These are phyloP conservation scores for Alcis repandata DNA, from an alignment of 2,888 invertebrate species.

Conservation along the genomic window DNA sequence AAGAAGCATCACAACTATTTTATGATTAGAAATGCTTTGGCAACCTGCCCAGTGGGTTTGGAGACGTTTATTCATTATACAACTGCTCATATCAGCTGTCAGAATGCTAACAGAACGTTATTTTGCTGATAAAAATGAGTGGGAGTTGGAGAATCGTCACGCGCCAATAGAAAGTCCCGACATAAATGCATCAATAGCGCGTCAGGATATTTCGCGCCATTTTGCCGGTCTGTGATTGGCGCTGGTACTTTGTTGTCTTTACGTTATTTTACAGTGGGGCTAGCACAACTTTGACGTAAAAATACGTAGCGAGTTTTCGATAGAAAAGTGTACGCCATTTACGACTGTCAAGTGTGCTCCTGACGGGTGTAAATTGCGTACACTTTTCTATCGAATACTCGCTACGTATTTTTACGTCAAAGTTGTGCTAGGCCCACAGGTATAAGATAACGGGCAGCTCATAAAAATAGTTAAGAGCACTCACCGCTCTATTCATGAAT, in stretches of 20 bases:
- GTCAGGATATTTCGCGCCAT: conserved; percentile 6
- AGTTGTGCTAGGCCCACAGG: no score
- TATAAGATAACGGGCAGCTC: background rate
- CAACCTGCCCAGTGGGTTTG: conserved; percentile 28
- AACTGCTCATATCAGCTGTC: conserved; percentile 30
- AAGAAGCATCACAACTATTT: conserved; percentile 15
- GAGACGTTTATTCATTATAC: conserved; percentile 27
- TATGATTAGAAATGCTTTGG: conserved; percentile 33
- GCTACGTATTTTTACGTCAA: no score
- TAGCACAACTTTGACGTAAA: no score
- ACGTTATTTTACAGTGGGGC: background rate
- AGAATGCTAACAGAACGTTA: conserved; percentile 21
- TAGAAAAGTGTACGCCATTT: no score
- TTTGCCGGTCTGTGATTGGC: conserved; percentile 3
- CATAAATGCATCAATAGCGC: background rate
- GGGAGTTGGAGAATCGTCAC: conserved; percentile 1
- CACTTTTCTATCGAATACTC: no score
- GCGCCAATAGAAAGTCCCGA: conserved; percentile 2
- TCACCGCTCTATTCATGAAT: no score
- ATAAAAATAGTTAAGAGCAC: background rate
- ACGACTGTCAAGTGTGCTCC: no score
- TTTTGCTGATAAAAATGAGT: conserved; percentile 2
- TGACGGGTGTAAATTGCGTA: no score
- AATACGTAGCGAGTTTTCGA: no score
- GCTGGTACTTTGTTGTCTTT: background rate